Percentiles rank a stretch among this genome's conserved stretches.
phyloP scores from a whole-genome alignment of 1,140 invertebrate genomes.

The Hesperophylax magnus region DNA sequence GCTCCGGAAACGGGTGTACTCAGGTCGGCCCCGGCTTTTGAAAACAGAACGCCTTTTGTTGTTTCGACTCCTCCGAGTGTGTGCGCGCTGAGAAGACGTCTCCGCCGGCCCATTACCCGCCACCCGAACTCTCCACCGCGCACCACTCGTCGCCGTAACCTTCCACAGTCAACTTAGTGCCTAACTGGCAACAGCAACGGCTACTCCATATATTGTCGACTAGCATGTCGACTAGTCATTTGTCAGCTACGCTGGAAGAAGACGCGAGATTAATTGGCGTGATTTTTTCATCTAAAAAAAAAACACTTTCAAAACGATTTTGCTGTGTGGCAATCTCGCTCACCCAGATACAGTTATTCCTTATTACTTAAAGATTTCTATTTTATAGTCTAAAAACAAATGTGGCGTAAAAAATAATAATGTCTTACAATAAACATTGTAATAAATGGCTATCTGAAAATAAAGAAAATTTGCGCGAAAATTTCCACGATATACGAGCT shows the following conservation, averaged over 20 bases:
- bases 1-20: slow-evolving; percentile 53
- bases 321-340: not conserved
- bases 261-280: slow-evolving; percentile 5
- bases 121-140: not conserved
- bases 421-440: no score
- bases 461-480: no score
- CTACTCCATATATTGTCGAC: not conserved
- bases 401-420: no score
- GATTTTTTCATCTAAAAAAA: not conserved
- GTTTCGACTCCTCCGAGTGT: slow-evolving; percentile 50
- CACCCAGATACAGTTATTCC: no score
- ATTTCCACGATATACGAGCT: not conserved
- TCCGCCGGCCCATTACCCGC: slow-evolving; percentile 27
- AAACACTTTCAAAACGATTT: not conserved
- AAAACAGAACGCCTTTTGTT: slow-evolving; percentile 57
- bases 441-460: no score
- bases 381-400: no score
- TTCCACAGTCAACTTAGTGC: no score
- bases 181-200: no score
- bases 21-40: slow-evolving; percentile 55
- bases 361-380: no score
- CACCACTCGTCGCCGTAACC: not conserved
- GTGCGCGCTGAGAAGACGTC: slow-evolving; percentile 10
- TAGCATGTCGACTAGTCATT: slow-evolving; percentile 2
- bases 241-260: not conserved